Base-by-base conservation (phyloP, 2,888 invertebrate species). In the Cheilosia pagana region DNA sequence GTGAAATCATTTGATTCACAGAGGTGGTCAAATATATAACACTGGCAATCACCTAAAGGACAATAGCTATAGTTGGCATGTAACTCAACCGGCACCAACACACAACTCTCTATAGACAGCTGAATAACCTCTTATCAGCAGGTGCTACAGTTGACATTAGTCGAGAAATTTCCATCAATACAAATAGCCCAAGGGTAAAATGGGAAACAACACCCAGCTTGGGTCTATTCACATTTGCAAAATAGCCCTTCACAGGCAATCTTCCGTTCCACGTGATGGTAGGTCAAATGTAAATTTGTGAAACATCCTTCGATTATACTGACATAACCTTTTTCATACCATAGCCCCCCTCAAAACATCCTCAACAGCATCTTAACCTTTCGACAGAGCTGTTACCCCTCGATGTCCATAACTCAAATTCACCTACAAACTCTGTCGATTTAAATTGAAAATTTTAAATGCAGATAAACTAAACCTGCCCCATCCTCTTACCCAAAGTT, bases 381-480 rank as follows among this genome's bases (percentile, higher is more conserved):
- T 60, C 16, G 28, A 45, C 25, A 10, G 43, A 41, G 45, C 16
- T 8, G 6, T 14, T 5, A 19, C 35, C 5, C 35, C 21, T 6
- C 14, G 4, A 31, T 55, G n/a, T 5, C 31, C 35, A 35, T 12
- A 55, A 55, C 28, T 28, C 39, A 43, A 62, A 21, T 72, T 28
- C 19, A 35, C 31, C 19, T 8, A 12, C 41, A 62, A 43, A 43
- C 28, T 39, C 50, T 60, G 48, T 52, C 60, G 50, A 60, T 52
- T 62, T n/a, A 16, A 72, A 62, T 63, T 72, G 53, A 55, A 62
- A 62, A 45, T 63, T 62, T 43, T 41, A 62, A 62, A 53, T 55
- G n/a, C 45, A 3, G 31, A 53, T 39, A 41, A 16, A 45, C 48
- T 48, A 48, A 55, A 50, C 23, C 23, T 12, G 23, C 12, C 28